A percentile compares a stretch with the other conserved stretches of the same genome.
phyloP scores from a whole-genome alignment of 1,140 invertebrate genomes.

The Lucilia sericata region DNA sequence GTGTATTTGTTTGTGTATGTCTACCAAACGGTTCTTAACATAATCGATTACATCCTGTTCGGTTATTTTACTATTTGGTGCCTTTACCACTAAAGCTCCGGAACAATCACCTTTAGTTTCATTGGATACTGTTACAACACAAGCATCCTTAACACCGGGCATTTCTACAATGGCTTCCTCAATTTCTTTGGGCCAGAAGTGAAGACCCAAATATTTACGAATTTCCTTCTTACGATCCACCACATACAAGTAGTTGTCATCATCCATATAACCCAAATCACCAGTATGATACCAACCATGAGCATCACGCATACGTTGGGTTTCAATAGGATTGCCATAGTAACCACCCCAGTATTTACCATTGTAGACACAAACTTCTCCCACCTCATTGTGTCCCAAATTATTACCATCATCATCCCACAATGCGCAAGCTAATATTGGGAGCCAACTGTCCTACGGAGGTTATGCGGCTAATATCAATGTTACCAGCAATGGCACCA shows the following conservation, averaged over 20 bases:
- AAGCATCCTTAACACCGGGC: conserved; percentile 52
- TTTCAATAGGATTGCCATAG: conserved; percentile 72
- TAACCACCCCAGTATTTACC: conserved; percentile 67
- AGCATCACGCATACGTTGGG: conserved; percentile 70
- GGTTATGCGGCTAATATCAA: conserved; percentile 51
- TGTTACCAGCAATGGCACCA: conserved; percentile 54
- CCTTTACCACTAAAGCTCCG: conserved; percentile 53
- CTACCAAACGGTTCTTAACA: conserved; percentile 59
- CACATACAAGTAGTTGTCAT: conserved; percentile 75
- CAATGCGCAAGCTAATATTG: conserved; percentile 54
- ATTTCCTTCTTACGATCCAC: conserved; percentile 82
- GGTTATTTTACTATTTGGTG: conserved; percentile 46
- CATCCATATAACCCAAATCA: conserved; percentile 78
- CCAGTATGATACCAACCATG: conserved; percentile 82
- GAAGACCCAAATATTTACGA: conserved; percentile 71
- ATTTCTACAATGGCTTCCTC: conserved; percentile 48
- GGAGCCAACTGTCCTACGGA: conserved; percentile 55
- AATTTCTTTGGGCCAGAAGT: conserved; percentile 65
- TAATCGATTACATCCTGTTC: conserved; percentile 54
- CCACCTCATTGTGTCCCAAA: conserved; percentile 59
- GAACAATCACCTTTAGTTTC: conserved; percentile 52
- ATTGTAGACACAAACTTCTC: conserved; percentile 67
- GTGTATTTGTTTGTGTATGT: conserved; percentile 69
- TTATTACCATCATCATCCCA: conserved; percentile 59
- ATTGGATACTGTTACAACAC: conserved; percentile 57